Percentiles rank a stretch among this genome's conserved stretches.
Evolutionary conservation across 2,888 invertebrate genomes (phyloP).

Genomic region (Monopis laevigella): DNA sequence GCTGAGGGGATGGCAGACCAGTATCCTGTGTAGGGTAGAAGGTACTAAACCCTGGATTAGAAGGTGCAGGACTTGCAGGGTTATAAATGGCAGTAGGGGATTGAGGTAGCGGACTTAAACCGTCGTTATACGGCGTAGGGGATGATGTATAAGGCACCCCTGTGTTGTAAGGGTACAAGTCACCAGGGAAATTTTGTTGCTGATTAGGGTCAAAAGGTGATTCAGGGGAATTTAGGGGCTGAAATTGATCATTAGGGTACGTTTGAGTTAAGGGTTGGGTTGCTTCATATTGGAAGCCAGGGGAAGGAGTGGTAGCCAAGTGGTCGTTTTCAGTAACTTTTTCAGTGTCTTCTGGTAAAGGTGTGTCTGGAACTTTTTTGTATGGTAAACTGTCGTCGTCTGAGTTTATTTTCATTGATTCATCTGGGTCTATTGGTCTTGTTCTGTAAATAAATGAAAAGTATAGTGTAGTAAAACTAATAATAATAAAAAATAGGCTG

Average conservation of each 20-base stretch:
- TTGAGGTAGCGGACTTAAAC: background rate
- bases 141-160: background rate
- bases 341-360: constrained; percentile 42
- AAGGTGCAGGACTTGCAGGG: background rate
- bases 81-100: background rate
- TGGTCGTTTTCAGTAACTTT: constrained; percentile 31
- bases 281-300: constrained; percentile 31
- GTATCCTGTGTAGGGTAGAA: too few relatives aligned
- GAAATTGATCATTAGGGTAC: too few relatives aligned
- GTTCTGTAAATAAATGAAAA: constrained; percentile 26
- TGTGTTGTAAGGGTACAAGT: background rate
- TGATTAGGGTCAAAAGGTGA: background rate
- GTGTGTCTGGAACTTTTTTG: constrained; percentile 53
- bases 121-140: background rate
- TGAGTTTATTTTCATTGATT: constrained; percentile 49
- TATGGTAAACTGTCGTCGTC: constrained; percentile 59
- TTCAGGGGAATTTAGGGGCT: background rate
- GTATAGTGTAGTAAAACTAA: too few relatives aligned
- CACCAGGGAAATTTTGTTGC: background rate
- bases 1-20: background rate
- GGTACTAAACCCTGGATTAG: background rate
- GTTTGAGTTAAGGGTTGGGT: constrained; percentile 19
- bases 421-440: constrained; percentile 49
- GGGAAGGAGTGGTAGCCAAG: constrained; percentile 14
- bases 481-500: too few relatives aligned